Conservation (phyloP, 2,888 invertebrate species). For the Parnassius apollo region DNA sequence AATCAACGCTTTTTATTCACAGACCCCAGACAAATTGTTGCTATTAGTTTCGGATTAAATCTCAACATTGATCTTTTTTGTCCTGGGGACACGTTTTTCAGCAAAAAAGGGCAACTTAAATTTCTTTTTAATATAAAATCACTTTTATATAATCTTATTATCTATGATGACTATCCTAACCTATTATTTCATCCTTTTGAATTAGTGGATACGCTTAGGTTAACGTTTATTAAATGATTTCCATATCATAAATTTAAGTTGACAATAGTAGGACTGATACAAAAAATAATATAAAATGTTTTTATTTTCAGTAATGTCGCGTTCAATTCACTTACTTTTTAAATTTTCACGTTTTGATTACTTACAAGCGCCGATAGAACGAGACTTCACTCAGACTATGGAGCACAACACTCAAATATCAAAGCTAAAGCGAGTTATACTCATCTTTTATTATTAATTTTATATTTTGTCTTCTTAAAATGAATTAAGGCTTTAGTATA, state of each 20-base stretch:
- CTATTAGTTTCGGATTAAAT: conserved; percentile 72
- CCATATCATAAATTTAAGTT: not conserved
- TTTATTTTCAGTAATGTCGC: no score
- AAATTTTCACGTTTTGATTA: no score
- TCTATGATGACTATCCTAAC: conserved; percentile 37
- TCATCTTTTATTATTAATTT: no score
- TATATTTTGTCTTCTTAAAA: no score
- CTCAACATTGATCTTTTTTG: conserved; percentile 54
- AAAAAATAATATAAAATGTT: not conserved
- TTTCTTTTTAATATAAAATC: conserved; percentile 56
- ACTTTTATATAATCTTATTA: conserved; percentile 48
- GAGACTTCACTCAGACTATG: no score
- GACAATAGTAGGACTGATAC: not conserved
- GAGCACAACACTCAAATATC: no score
- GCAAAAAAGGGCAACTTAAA: conserved; percentile 42
- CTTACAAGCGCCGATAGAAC: no score
- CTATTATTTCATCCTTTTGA: conserved; percentile 38
- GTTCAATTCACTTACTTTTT: no score
- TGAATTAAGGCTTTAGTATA: no score
- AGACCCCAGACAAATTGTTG: conserved; percentile 55
- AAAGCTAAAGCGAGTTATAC: no score
- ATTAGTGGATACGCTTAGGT: conserved; percentile 7
- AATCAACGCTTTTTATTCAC: conserved; percentile 29
- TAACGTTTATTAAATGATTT: conserved; percentile 6
- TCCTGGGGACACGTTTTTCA: conserved; percentile 49